Base-by-base conservation (phyloP, 2,113 vertebrate species). In the Polypterus bichir region DNA sequence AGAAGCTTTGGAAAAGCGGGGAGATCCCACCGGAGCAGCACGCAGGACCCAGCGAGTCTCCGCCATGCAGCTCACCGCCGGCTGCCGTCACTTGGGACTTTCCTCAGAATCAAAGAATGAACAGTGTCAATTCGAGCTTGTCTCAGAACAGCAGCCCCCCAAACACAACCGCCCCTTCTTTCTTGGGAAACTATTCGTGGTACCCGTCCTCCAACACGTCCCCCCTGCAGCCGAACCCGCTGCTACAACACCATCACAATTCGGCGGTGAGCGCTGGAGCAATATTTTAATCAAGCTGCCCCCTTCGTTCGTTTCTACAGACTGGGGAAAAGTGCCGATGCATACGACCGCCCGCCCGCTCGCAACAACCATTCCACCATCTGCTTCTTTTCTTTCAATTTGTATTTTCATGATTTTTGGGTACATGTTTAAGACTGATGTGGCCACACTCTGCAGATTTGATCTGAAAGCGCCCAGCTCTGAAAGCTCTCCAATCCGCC, bases 1-100 rank as follows among this genome's bases (percentile, higher is more conserved):
- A 97, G 81, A 97, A 97, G 80, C 85, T 97, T 86, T 98, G 94
- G 94, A 98, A 97, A 68, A 95, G 88, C 72, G 93, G 93, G 46
- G 94, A 98, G 81, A 85, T 97, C 53, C 88, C 91, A 3, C 81
- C 88, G 0, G 93, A 97, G 49, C 91, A 89, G 61, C 87, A 87
- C n/a, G 84, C 86, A 0, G 86, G 82, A 48, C 80, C 86, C 70
- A 86, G 86, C 59, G 81, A 89, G 51, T 93, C 94, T 46, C 91
- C 93, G 0, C 82, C 91, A 2, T 89, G 91, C 64, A 69, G 80
- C 44, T 91, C 94, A 6, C 90, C 94, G 2, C 85, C 90, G 0
- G 75, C 78, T 59, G 77, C 83, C 66, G 67, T 80, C 1, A 74
- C 81, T 64, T 98, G 94, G 94, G 94, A 98, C 9, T 96, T 96